These are phyloP conservation scores for Psilanteris sp. DNA, from an alignment of 1,140 invertebrate species.

Conservation along the genomic window DNA sequence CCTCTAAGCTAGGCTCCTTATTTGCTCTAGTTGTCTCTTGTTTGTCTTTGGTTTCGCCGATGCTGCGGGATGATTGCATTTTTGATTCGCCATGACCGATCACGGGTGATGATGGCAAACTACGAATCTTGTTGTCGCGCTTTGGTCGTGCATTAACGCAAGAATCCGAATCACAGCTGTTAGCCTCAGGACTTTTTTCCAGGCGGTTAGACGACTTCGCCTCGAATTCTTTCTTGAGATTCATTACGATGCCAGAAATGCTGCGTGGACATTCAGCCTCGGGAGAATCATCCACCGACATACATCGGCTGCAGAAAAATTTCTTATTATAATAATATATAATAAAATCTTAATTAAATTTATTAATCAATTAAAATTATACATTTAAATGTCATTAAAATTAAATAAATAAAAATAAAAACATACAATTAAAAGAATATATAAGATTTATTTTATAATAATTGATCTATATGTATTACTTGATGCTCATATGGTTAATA, in stretches of 20 bases:
- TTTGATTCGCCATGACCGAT: slow-evolving; percentile 80
- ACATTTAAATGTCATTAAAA: too few relatives aligned
- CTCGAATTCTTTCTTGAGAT: slow-evolving; percentile 92
- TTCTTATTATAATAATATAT: too few relatives aligned
- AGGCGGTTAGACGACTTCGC: slow-evolving; percentile 83
- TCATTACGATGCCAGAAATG: slow-evolving; percentile 86
- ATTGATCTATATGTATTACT: too few relatives aligned
- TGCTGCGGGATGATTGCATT: slow-evolving; percentile 70
- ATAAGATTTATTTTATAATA: too few relatives aligned
- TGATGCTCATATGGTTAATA: too few relatives aligned
- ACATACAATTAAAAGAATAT: too few relatives aligned
- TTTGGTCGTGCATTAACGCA: slow-evolving; percentile 57
- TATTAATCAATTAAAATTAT: too few relatives aligned
- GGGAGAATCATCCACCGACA: slow-evolving; percentile 74
- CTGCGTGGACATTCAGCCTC: slow-evolving; percentile 73
- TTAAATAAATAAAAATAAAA: too few relatives aligned
- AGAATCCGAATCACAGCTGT: slow-evolving; percentile 29
- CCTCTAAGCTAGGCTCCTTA: slow-evolving; percentile 78
- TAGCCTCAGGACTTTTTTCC: slow-evolving; percentile 71
- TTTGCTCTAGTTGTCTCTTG: slow-evolving; percentile 45
- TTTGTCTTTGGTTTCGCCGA: slow-evolving; percentile 71
- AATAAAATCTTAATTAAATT: too few relatives aligned
- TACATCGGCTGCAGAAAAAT: slow-evolving; percentile 35
- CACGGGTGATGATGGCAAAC: slow-evolving; percentile 83
- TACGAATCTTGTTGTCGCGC: slow-evolving; percentile 75